A percentile compares a stretch with the other conserved stretches of the same genome.
phyloP scores from a whole-genome alignment of 2,888 invertebrate species.

The Eristalinus aeneus region DNA sequence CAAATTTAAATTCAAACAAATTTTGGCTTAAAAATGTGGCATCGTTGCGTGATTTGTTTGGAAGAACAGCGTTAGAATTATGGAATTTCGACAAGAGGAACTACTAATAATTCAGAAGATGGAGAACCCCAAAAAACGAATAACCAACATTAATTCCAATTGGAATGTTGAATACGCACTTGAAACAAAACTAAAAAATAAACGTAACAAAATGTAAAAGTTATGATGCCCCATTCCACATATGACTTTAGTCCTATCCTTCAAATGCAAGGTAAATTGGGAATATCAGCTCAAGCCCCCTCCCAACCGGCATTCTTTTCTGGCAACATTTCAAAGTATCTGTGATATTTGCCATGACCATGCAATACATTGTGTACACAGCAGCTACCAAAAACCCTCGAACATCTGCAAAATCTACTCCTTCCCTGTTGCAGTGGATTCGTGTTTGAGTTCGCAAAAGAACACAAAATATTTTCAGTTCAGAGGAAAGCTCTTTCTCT shows the following conservation, averaged over 20 bases:
- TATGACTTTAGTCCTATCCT: not conserved
- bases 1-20: too few species aligned
- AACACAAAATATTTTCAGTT: constrained; percentile 9
- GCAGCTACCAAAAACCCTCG: not conserved
- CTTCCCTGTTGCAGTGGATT: not conserved
- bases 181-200: too few species aligned
- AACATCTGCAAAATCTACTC: not conserved
- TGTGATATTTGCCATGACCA: not conserved
- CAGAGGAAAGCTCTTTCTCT: constrained; percentile 29
- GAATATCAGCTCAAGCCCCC: not conserved
- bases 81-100: too few species aligned
- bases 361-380: not conserved
- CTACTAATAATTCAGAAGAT: too few species aligned
- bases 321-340: not conserved
- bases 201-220: too few species aligned
- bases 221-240: not conserved
- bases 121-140: too few species aligned
- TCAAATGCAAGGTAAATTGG: not conserved
- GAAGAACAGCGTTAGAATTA: too few species aligned
- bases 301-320: not conserved
- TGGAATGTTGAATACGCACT: too few species aligned
- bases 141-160: too few species aligned
- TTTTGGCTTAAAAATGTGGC: too few species aligned
- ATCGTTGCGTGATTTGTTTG: too few species aligned
- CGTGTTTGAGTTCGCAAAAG: not conserved